phyloP scores from a whole-genome alignment of 2,113 vertebrate genomes.

The Engraulis encrasicolus region DNA sequence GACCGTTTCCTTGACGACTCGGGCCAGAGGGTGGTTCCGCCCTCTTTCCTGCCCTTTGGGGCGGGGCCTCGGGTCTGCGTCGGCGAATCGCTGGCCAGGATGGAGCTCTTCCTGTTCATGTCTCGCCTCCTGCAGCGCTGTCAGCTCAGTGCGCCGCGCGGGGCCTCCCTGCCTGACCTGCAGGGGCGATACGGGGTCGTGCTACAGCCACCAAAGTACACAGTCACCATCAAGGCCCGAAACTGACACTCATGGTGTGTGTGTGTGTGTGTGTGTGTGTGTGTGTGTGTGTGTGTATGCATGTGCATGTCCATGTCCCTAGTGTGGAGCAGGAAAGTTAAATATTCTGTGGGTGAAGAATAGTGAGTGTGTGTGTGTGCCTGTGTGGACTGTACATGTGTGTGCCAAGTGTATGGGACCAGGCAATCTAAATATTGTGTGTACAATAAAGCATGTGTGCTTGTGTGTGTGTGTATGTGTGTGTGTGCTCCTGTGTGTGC shows the following conservation, averaged over 20 bases:
- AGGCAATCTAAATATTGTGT: too few relatives aligned
- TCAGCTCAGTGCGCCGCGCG: constrained; percentile 59
- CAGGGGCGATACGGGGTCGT: constrained; percentile 73
- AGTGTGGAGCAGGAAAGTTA: not conserved
- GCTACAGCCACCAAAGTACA: constrained; percentile 71
- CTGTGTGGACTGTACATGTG: too few relatives aligned
- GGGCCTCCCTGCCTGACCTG: constrained; percentile 67
- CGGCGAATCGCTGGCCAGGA: constrained; percentile 75
- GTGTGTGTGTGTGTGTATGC: constrained; percentile 9
- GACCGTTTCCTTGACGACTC: constrained; percentile 73
- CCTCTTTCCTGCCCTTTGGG: constrained; percentile 76
- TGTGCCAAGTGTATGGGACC: too few relatives aligned
- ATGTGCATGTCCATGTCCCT: constrained; percentile 20
- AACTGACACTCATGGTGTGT: constrained; percentile 1
- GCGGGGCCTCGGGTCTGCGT: constrained; percentile 79
- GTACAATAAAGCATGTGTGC: too few relatives aligned
- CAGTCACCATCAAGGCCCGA: constrained; percentile 55
- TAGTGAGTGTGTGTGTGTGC: too few relatives aligned
- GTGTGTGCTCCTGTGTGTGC: too few relatives aligned
- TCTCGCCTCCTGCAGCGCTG: constrained; percentile 75
- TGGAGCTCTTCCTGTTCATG: constrained; percentile 78
- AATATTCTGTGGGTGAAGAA: too few relatives aligned
- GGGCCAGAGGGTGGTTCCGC: constrained; percentile 59
- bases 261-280: constrained; percentile 27
- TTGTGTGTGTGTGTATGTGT: too few relatives aligned